Conservation (phyloP, 1,140 invertebrate species). For the Drosophila ananassae region DNA sequence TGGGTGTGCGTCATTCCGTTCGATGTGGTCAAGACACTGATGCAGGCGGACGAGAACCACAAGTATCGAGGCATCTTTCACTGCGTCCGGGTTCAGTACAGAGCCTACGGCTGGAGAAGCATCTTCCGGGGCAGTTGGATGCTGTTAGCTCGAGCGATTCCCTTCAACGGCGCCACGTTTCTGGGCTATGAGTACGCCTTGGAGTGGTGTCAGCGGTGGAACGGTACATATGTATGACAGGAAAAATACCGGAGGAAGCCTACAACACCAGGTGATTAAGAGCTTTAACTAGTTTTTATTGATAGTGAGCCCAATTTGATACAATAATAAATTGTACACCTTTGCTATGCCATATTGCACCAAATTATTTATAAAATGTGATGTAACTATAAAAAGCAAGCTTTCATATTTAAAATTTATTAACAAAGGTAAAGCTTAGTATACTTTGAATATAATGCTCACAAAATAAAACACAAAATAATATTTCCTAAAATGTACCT, state of each 20-base stretch:
- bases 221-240: slow-evolving; percentile 27
- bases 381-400: background rate
- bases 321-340: background rate
- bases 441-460: background rate
- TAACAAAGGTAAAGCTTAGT: background rate
- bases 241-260: background rate
- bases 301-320: slow-evolving; percentile 8
- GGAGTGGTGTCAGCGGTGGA: slow-evolving; percentile 68
- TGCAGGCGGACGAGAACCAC: slow-evolving; percentile 87
- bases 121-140: slow-evolving; percentile 87
- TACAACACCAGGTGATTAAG: slow-evolving; percentile 11
- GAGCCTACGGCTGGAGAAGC: slow-evolving; percentile 85
- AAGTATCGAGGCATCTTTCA: slow-evolving; percentile 78
- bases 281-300: slow-evolving; percentile 45
- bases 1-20: slow-evolving; percentile 90
- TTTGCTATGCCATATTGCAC: slow-evolving; percentile 26
- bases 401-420: background rate
- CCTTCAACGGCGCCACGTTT: slow-evolving; percentile 89
- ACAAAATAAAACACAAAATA: background rate
- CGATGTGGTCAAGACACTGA: slow-evolving; percentile 90
- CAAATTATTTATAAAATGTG: background rate
- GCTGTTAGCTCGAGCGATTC: slow-evolving; percentile 87
- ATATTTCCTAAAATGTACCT: background rate
- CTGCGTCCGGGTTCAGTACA: slow-evolving; percentile 85
- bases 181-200: slow-evolving; percentile 86